Conservation (phyloP, 30 jellyfish, hydroid and myxozoan genomes). For the Haliclystus octoradiatus region DNA sequence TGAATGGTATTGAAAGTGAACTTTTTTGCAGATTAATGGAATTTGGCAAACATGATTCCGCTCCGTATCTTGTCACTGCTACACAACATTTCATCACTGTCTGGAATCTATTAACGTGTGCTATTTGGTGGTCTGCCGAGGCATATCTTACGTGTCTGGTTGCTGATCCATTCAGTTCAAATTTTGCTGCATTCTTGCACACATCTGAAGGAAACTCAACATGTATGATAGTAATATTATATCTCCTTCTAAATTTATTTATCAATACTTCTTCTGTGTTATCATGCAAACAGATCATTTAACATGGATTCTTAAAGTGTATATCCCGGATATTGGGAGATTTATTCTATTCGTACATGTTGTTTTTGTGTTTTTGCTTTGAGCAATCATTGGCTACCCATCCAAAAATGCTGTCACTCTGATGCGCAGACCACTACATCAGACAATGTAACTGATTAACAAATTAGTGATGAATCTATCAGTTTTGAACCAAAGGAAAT, state of each 20-base stretch:
- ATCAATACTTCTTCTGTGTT: neutral
- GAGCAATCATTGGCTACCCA: too few relatives aligned
- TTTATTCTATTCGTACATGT: too few relatives aligned
- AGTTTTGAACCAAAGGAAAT: too few relatives aligned
- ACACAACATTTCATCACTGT: conserved; percentile 39
- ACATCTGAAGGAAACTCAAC: conserved; percentile 9
- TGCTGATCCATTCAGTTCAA: conserved; percentile 51
- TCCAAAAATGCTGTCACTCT: neutral
- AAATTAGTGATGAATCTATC: too few relatives aligned
- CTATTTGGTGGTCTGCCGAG: conserved; percentile 52
- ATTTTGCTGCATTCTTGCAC: conserved; percentile 38
- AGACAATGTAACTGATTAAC: too few relatives aligned
- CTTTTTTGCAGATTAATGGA: conserved; percentile 15
- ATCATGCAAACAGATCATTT: neutral
- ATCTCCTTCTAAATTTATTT: too few relatives aligned
- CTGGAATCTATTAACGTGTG: conserved; percentile 60
- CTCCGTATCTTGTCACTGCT: conserved; percentile 46
- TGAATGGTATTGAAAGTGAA: too few relatives aligned
- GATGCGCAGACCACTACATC: too few relatives aligned
- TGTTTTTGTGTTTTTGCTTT: too few relatives aligned
- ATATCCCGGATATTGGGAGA: neutral
- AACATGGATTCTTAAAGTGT: neutral
- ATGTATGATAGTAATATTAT: too few relatives aligned
- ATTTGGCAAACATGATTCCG: conserved; percentile 55
- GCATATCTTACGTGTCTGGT: conserved; percentile 35